Conservation (phyloP, 2,888 invertebrate species). For the Lymantria monacha region DNA sequence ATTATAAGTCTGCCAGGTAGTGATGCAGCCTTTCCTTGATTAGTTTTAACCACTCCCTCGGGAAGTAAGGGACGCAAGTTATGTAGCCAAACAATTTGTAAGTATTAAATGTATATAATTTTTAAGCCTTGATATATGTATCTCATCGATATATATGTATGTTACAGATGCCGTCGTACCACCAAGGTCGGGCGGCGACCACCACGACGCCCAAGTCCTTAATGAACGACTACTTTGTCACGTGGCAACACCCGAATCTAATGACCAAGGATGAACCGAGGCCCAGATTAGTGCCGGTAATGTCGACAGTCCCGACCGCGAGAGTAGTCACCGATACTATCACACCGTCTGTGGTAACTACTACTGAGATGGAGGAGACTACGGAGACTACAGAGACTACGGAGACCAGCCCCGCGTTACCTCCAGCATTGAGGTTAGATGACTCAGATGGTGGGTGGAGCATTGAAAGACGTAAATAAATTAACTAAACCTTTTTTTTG, state of each 20-base stretch:
- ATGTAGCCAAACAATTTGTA: too few relatives aligned
- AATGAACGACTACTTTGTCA: constrained; percentile 24
- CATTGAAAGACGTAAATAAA: constrained; percentile 10
- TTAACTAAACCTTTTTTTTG: background rate
- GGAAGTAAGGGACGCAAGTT: too few relatives aligned
- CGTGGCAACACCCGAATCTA: constrained; percentile 12
- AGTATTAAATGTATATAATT: too few relatives aligned
- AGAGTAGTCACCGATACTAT: background rate
- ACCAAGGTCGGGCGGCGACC: constrained; percentile 41
- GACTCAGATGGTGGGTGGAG: constrained; percentile 16
- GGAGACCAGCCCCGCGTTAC: background rate
- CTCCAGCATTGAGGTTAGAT: background rate
- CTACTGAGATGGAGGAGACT: background rate
- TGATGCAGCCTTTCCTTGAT: too few relatives aligned
- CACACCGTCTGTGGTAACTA: background rate
- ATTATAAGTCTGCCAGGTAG: too few relatives aligned
- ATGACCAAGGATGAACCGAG: background rate
- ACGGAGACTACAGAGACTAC: background rate
- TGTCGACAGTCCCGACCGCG: background rate
- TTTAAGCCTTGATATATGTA: too few relatives aligned
- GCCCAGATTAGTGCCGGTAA: background rate
- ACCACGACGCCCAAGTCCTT: constrained; percentile 35
- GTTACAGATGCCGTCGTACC: constrained; percentile 57
- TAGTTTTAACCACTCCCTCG: too few relatives aligned
- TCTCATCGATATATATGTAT: too few relatives aligned